Evolutionary conservation across 1,140 invertebrate species (phyloP), one percentile per base, ranked within the genome.

Genomic region (Cyclargus thomasi): DNA sequence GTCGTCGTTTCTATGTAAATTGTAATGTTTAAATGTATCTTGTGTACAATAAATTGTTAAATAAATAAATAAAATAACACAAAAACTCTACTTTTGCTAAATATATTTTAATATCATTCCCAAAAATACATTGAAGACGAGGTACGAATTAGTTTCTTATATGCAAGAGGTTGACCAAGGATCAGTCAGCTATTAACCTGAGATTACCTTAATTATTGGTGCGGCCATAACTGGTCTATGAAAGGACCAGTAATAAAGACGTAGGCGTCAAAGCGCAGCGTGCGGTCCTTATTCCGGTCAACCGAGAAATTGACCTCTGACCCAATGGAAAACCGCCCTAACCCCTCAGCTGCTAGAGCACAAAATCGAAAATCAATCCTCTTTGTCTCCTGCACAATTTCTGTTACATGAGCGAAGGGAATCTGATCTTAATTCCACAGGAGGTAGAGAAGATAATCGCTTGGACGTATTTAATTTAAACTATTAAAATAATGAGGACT

Each of bases 401-500:
- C 71, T 74, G 53, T 35, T 18, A 35, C 20, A 14, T 53, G 10
- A 36, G 11, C 23, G 18, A 57, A 64, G 62, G 39, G 29, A 78
- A 67, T 73, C 75, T 70, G 63, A 64, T 64, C 74, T 76, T 14
- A 82, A 67, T 36, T 1, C 0, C 2, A 6, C 22, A 21, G 0
- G 11, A 17, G 1, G 20, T 77, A 81, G 67, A 70, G 75, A 76
- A 68, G 16, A 74, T 64, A 76, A 81, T 75, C 10, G 68, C 39
- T 62, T 77, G 74, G 3, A 8, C 2, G 4, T 23, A 18, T 29
- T 29, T 66, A 71, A 74, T 81, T 83, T 79, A 82, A 73, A 84
- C 82, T 81, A 83, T 88, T 83, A 83, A 86, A 88, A 84, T 88
- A 86, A 88, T 86, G 84, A 82, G 79, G 68, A 67, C 77, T 80